Evolutionary conservation across 2,113 vertebrate genomes (phyloP), one percentile per base, ranked within the genome.

Genomic region (Heterotilapia buettikoferi): DNA sequence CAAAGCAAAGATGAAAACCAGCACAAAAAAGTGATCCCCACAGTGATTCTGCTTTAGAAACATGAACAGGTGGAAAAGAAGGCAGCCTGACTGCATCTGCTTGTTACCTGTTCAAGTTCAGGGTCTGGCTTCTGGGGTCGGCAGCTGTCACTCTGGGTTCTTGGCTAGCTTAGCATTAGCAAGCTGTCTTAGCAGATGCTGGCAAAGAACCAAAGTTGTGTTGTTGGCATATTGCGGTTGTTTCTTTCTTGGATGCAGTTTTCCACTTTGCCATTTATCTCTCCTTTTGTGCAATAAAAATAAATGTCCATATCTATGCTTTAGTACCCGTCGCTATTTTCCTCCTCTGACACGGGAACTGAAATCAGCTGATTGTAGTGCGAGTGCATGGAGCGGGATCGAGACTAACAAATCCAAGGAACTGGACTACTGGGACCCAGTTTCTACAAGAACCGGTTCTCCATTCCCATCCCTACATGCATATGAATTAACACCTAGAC

Each of bases 401-500:
- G 1, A 66, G 61, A 36, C 61, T 66, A 66, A 66, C 18, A 66
- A 36, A 66, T 66, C 31, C 31, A 1, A 66, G 18, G 4, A 66
- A 66, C 6, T 5, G 61, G 31, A 66, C 31, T 36, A 66, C 18
- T 66, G 6, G 31, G 18, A 66, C 31, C 31, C 61, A 7, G 31
- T 66, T 57, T 26, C 24, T 66, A 36, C 31, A 36, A 66, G 31
- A 66, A 38, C 18, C 1, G 4, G 10, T 66, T 38, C 61, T n/a
- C 31, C 16, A n/a, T 66, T 66, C 61, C 31, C 61, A n/a, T n/a
- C 33, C 33, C 61, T 2, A 8, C 33, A 66, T 66, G 3, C 73
- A 78, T 50, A 3, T 78, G 45, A 78, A 78, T 50, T n/a, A 29
- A 78, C 45, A 31, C 26, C 45, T 78, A 79, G 29, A 52, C 78